A percentile compares a stretch with the other conserved stretches of the same genome.
phyloP scores from a whole-genome alignment of 2,113 vertebrate genomes.

The Scophthalmus maximus region DNA sequence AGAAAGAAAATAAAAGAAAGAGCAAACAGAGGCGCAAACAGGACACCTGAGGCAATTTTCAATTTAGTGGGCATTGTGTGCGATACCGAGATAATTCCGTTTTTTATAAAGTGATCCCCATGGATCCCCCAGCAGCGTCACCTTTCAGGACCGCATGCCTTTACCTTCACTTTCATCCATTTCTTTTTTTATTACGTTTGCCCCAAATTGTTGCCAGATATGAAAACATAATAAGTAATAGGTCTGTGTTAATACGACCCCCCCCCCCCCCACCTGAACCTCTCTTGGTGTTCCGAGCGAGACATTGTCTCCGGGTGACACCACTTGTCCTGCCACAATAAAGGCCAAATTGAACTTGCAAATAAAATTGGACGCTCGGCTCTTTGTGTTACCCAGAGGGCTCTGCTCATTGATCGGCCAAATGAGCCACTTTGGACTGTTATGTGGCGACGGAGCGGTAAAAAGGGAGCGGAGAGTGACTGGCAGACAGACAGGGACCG shows the following conservation, averaged over 20 bases:
- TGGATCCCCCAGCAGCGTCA: slow-evolving; percentile 8
- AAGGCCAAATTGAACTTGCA: slow-evolving; percentile 55
- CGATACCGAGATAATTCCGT: not conserved
- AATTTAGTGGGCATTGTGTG: not conserved
- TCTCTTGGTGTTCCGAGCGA: not conserved
- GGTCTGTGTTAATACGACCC: not conserved
- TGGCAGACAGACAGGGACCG: slow-evolving; percentile 24
- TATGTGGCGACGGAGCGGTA: slow-evolving; percentile 47
- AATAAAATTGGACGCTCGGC: slow-evolving; percentile 62
- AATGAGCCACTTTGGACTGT: slow-evolving; percentile 57
- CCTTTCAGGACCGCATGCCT: slow-evolving; percentile 15
- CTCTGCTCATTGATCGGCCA: slow-evolving; percentile 53
- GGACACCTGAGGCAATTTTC: not conserved
- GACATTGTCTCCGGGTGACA: not conserved
- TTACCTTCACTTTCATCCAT: not conserved
- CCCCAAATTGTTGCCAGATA: not conserved
- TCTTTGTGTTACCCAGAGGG: slow-evolving; percentile 43
- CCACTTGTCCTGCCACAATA: slow-evolving; percentile 34
- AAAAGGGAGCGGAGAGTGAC: slow-evolving; percentile 1
- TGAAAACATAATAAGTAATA: slow-evolving; percentile 6
- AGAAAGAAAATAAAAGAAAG: not conserved
- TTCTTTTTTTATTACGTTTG: slow-evolving; percentile 31
- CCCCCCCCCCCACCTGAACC: not conserved
- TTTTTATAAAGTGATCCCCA: slow-evolving; percentile 19
- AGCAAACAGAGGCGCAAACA: not conserved